Evolutionary conservation across 2,888 invertebrate species (phyloP).

Genomic region (Lapara coniferarum): DNA sequence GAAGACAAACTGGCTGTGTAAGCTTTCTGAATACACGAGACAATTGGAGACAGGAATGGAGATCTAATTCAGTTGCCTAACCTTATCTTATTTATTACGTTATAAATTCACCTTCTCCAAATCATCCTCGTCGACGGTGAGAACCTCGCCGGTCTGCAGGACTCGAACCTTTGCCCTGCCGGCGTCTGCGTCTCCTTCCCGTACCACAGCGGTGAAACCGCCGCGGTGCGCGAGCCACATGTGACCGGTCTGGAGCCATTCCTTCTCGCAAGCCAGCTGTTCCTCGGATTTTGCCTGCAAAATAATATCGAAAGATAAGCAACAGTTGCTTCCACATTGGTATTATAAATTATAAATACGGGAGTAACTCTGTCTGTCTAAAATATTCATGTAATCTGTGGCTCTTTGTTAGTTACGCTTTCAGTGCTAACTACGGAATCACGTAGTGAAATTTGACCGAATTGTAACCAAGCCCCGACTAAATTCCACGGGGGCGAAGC

Average conservation of each 20-base stretch:
- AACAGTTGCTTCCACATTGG: not conserved
- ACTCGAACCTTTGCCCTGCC: conserved; percentile 90
- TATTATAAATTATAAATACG: no score
- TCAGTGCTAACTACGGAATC: no score
- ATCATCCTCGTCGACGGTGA: conserved; percentile 97
- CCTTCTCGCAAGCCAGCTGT: conserved; percentile 85
- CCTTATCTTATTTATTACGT: not conserved
- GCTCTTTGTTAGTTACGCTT: no score
- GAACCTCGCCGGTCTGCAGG: conserved; percentile 90
- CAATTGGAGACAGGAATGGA: no score
- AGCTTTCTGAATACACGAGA: no score
- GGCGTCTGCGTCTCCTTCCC: conserved; percentile 88
- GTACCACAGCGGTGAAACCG: conserved; percentile 93
- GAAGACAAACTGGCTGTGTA: no score
- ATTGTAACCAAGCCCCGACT: no score
- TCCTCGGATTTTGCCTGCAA: conserved; percentile 86
- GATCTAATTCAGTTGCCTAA: no score
- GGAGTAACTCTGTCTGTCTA: no score
- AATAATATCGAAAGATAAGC: not conserved
- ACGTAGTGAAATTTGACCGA: no score
- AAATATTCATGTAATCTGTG: no score
- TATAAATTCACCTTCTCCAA: conserved; percentile 90
- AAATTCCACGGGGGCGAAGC: no score
- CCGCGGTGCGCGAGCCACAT: conserved; percentile 97
- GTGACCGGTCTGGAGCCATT: conserved; percentile 88